Base-by-base conservation (phyloP, 1,140 invertebrate species). In the Danaus plexippus region DNA sequence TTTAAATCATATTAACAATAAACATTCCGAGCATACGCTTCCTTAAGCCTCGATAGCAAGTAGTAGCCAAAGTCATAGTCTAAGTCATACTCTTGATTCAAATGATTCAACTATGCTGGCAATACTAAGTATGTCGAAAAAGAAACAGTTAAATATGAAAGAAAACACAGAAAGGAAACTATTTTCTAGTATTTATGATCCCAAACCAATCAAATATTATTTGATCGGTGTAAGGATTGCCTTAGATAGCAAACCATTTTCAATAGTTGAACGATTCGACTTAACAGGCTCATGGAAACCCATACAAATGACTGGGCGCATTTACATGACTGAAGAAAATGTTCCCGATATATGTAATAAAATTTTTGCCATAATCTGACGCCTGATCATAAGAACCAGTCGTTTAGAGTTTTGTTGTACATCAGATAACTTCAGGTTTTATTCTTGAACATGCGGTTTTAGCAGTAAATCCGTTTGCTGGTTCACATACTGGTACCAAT, bases 341-440 rank as follows among this genome's bases (percentile, higher is more conserved):
- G 40, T 71, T 63, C 64, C 66, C 42, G 63, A 71, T 50, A 66
- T 71, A 52, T 71, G 66, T 49, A 59, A 71, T 32, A 66, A 55
- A 68, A 66, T 70, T 62, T 59, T 44, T 9, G 10, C 18, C 13
- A 64, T 67, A 65, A 62, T 70, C 69, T 65, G 64, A 73, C 68
- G 49, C 68, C 61, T 46, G 44, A 53, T 42, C 50, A 69, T 45
- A 71, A 73, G 55, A 71, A 64, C 15, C 42, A 53, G 18, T 66
- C 46, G 68, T 71, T 63, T 43, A 69, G 60, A 73, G 67, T 45
- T 71, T 71, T 53, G 68, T 68, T 52, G 67, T 63, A 11, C 71
- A 73, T 45, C 70, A 66, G 66, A 51, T 71, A 56, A 59, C 61
- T 63, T 50, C n/a, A n/a, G n/a, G n/a, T n/a, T n/a, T n/a, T n/a